Evolutionary conservation across 1,140 invertebrate genomes (phyloP), one percentile per base, ranked within the genome.

Genomic region (Psilanteris sp.): DNA sequence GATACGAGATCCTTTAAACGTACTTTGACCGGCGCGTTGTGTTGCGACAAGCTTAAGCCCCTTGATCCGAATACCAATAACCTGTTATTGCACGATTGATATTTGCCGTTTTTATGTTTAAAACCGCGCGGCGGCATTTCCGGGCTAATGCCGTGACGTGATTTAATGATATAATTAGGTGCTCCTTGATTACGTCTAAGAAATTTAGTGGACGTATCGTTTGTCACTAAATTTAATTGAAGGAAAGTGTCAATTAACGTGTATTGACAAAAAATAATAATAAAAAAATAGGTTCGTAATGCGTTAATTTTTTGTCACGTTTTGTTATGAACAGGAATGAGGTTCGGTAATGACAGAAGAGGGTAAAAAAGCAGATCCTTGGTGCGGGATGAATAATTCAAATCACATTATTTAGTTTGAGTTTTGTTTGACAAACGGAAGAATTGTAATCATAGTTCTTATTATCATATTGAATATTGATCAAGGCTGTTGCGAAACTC

Each of bases 11-110:
- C 27, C 43, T 57, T 73, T 66, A 66, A 59, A 46, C 10, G 52
- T 52, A 48, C 70, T 59, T 50, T 59, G 59, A 72, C 31, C 68
- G 50, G 34, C 66, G 44, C 50, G 55, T 54, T 71, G 46, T 54
- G 54, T 61, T 37, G 44, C 68, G 57, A 57, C 70, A 50, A 73
- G 57, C 57, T 62, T 57, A 64, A 72, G 39, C 41, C 29, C 31
- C 48, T 62, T 48, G 57, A 72, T 64, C 34, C 68, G 13, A 57
- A 39, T 34, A 72, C 57, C 55, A 41, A 64, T 57, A 72, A 57
- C 68, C 32, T 32, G 57, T 72, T 72, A 72, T 72, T 71, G 64
- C 31, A 50, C 31, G 57, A 72, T 64, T 72, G 57, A 64, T 71
- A 71, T 71, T 55, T 62, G 32, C 18, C 37, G 43, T 67, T 46